A percentile compares a stretch with the other conserved stretches of the same genome.
Evolutionary conservation across 2,888 invertebrate species (phyloP).

Genomic region (Drosophila quinaria): DNA sequence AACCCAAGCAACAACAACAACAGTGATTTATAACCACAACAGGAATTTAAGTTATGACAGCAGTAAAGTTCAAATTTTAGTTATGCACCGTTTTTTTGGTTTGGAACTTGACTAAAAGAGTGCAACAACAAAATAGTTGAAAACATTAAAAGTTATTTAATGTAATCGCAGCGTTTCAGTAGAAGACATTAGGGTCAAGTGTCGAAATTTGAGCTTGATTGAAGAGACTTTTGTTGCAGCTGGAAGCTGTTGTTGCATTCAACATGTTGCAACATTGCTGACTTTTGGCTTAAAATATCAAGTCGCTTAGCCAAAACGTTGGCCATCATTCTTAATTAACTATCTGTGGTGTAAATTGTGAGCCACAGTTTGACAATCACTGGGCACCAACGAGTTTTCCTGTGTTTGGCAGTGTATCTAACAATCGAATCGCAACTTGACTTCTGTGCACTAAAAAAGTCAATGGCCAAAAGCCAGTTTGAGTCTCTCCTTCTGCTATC

Average conservation of each 20-base stretch:
- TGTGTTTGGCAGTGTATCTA: slow-evolving; percentile 10
- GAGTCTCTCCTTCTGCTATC: slow-evolving; percentile 26
- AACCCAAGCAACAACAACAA: slow-evolving; percentile 15
- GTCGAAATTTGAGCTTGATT: slow-evolving; percentile 52
- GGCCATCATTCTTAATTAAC: slow-evolving; percentile 49
- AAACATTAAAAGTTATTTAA: slow-evolving; percentile 16
- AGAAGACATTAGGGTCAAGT: slow-evolving; percentile 53
- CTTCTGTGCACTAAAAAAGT: slow-evolving; percentile 23
- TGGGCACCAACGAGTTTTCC: slow-evolving; percentile 33
- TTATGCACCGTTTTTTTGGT: slow-evolving; percentile 34
- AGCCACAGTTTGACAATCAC: slow-evolving; percentile 40
- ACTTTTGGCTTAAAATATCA: slow-evolving; percentile 39
- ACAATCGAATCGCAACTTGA: slow-evolving; percentile 25
- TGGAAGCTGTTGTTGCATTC: slow-evolving; percentile 28
- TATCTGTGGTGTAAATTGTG: slow-evolving; percentile 34
- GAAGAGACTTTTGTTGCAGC: slow-evolving; percentile 28
- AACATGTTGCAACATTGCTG: slow-evolving; percentile 41
- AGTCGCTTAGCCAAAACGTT: slow-evolving; percentile 27
- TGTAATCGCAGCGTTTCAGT: slow-evolving; percentile 2
- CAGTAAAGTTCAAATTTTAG: slow-evolving; percentile 39
- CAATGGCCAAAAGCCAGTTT: slow-evolving; percentile 38
- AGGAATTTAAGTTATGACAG: slow-evolving; percentile 59
- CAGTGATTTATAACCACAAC: slow-evolving; percentile 47
- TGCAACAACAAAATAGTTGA: slow-evolving; percentile 16
- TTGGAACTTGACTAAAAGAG: slow-evolving; percentile 9